Evolutionary conservation across 2,888 invertebrate species (phyloP).

Genomic region (Itoplectis maculator): DNA sequence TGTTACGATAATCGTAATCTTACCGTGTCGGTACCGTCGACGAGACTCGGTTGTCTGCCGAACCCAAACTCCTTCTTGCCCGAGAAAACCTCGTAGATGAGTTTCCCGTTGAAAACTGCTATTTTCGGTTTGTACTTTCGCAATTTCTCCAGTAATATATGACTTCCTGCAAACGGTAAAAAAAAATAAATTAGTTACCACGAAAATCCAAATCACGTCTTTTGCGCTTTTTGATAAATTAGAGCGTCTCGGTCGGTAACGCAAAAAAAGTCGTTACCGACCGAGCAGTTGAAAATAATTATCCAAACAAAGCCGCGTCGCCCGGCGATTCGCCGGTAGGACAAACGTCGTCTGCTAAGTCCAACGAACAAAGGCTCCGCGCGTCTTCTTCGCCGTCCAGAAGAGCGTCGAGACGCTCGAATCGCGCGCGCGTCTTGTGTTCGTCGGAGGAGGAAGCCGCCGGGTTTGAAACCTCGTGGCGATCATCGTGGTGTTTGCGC

Average conservation of each 20-base stretch:
- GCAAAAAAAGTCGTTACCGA: no score
- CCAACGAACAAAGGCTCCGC: background rate
- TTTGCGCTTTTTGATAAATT: no score
- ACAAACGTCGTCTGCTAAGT: conserved; percentile 39
- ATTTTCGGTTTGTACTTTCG: conserved; percentile 97
- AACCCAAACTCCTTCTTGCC: conserved; percentile 99
- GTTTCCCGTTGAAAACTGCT: conserved; percentile 99
- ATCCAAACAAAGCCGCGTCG: background rate
- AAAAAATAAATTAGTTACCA: no score
- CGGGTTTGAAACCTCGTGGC: conserved; percentile 12
- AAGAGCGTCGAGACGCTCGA: background rate
- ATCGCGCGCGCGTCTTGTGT: background rate
- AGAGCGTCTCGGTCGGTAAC: no score
- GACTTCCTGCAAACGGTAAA: conserved; percentile 87
- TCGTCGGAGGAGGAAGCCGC: no score
- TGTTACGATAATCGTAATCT: conserved; percentile 84
- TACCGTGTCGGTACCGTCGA: conserved; percentile 97
- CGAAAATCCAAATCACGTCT: no score
- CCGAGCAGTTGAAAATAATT: no score
- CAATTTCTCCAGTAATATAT: conserved; percentile 94
- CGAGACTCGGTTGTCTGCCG: conserved; percentile 96
- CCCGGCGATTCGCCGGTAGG: no score
- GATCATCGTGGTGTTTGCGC: background rate
- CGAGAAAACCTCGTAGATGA: conserved; percentile 98
- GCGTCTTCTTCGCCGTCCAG: background rate